Conservation (phyloP, 2,888 invertebrate genomes). For the Chrysolina oricalcia region DNA sequence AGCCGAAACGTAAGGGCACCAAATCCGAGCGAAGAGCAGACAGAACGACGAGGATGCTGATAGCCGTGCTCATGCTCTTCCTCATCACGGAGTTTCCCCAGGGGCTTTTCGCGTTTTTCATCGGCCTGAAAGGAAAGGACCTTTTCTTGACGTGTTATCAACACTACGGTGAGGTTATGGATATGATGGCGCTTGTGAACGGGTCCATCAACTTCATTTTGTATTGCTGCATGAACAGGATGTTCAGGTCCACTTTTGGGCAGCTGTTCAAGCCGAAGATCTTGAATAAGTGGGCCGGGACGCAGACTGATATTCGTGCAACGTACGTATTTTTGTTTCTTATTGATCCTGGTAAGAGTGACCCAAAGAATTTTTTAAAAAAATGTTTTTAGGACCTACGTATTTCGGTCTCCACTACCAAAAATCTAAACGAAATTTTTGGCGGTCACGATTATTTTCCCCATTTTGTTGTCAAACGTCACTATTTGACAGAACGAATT, state of each 20-base stretch:
- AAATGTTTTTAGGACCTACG: too few relatives aligned
- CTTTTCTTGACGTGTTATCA: slow-evolving; percentile 89
- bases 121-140: slow-evolving; percentile 78
- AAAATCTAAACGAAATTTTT: too few relatives aligned
- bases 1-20: slow-evolving; percentile 58
- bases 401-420: too few relatives aligned
- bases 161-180: slow-evolving; percentile 89
- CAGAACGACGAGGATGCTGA: slow-evolving; percentile 90
- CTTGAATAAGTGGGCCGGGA: slow-evolving; percentile 76
- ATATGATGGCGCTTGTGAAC: slow-evolving; percentile 91
- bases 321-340: slow-evolving; percentile 74
- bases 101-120: slow-evolving; percentile 76
- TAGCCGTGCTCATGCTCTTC: slow-evolving; percentile 90
- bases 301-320: slow-evolving; percentile 78
- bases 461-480: too few relatives aligned
- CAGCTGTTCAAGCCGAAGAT: slow-evolving; percentile 81
- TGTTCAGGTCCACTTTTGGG: slow-evolving; percentile 88
- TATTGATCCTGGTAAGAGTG: too few relatives aligned
- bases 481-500: too few relatives aligned
- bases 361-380: too few relatives aligned
- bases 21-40: slow-evolving; percentile 86
- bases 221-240: slow-evolving; percentile 95
- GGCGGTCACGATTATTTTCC: too few relatives aligned
- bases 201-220: slow-evolving; percentile 95
- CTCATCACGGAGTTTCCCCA: slow-evolving; percentile 91